Conservation (phyloP, 2,888 invertebrate genomes). For the Rhyacophila evoluta region DNA sequence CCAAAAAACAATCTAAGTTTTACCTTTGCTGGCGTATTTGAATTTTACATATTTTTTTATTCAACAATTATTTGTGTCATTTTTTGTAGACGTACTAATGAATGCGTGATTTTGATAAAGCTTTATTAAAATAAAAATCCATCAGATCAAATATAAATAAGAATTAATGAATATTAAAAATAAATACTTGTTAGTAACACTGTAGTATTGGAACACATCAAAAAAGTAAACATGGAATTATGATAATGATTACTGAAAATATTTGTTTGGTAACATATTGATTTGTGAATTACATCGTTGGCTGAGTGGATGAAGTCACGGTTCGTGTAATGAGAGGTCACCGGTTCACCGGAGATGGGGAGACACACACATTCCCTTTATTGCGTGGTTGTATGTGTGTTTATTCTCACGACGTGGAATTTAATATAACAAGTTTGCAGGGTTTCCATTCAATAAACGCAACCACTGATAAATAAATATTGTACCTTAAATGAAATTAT, state of each 20-base stretch:
- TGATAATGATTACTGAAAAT: constrained; percentile 54
- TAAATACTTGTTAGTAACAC: constrained; percentile 6
- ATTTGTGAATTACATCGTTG: constrained; percentile 54
- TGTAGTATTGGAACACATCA: constrained; percentile 50
- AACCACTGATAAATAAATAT: too few relatives aligned
- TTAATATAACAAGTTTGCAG: not conserved
- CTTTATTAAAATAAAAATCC: too few relatives aligned
- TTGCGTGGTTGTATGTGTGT: constrained; percentile 22
- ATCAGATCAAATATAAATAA: too few relatives aligned
- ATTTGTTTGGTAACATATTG: constrained; percentile 55
- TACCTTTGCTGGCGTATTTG: too few relatives aligned
- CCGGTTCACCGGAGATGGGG: constrained; percentile 40
- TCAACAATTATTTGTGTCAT: too few relatives aligned
- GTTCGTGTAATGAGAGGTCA: constrained; percentile 54
- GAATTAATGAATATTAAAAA: not conserved
- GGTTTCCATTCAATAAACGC: not conserved
- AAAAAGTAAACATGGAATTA: constrained; percentile 55
- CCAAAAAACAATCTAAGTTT: too few relatives aligned
- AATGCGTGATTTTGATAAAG: too few relatives aligned
- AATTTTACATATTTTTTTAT: too few relatives aligned
- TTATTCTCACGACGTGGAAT: constrained; percentile 22
- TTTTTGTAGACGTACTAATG: too few relatives aligned
- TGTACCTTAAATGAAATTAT: too few relatives aligned
- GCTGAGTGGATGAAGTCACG: constrained; percentile 47
- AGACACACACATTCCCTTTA: constrained; percentile 11